A percentile compares a stretch with the other conserved stretches of the same genome.
Conservation (phyloP, 1,140 invertebrate species). For the Drosophila sturtevanti region DNA sequence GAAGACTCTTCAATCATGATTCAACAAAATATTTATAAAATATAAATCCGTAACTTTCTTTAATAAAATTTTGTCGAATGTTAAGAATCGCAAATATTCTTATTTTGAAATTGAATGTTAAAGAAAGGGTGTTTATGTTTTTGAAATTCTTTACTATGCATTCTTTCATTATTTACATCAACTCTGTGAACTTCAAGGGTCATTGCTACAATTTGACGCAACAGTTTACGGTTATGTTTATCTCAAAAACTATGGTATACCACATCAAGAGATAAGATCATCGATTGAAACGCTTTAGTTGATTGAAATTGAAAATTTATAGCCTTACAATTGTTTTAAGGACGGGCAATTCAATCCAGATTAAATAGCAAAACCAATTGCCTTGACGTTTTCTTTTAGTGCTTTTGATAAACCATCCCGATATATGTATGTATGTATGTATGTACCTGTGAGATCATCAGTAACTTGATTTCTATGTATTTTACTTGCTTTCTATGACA, state of each 20-base stretch:
- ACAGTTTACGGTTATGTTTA: neutral
- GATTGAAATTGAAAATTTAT: conserved; percentile 47
- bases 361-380: conserved; percentile 45
- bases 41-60: neutral
- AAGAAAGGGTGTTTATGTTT: neutral
- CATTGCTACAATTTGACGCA: neutral
- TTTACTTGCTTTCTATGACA: conserved; percentile 57
- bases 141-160: neutral
- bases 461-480: conserved; percentile 40
- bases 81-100: neutral
- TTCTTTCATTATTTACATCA: too few species aligned
- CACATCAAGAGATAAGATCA: conserved; percentile 38
- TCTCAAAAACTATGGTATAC: neutral
- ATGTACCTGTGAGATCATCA: conserved; percentile 68
- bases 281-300: conserved; percentile 51
- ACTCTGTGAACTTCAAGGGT: too few species aligned
- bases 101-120: neutral
- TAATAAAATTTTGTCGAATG: neutral
- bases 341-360: conserved; percentile 48
- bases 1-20: neutral
- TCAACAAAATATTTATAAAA: neutral
- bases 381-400: conserved; percentile 50
- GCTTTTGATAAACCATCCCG: conserved; percentile 18
- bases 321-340: conserved; percentile 29
- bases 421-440: too few species aligned